Percentiles rank a stretch among this genome's conserved stretches.
Evolutionary conservation across 2,888 invertebrate genomes (phyloP).

Genomic region (Mechanitis mazaeus): DNA sequence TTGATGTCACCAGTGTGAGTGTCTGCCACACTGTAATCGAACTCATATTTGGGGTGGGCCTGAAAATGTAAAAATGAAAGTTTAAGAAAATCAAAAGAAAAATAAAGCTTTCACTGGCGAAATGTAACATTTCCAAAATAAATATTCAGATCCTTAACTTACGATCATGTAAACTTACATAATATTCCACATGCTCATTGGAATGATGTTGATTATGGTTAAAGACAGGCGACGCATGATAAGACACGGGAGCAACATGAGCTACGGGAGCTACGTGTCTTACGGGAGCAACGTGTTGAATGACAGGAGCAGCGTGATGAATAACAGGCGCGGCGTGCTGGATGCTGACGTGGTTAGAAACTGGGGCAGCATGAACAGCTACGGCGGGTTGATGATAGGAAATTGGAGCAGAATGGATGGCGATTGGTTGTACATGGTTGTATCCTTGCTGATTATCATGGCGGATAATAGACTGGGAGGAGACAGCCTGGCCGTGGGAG

Average conservation of each 20-base stretch:
- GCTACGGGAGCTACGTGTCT: constrained; percentile 22
- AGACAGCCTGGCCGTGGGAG: constrained; percentile 31
- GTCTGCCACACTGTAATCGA: constrained; percentile 48
- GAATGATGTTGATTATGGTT: constrained; percentile 34
- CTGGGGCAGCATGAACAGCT: constrained; percentile 8
- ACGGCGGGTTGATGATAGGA: constrained; percentile 7
- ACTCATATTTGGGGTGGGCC: constrained; percentile 39
- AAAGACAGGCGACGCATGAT: constrained; percentile 21
- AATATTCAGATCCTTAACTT: background rate
- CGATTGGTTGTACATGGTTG: constrained; percentile 12
- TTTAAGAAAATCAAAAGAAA: background rate
- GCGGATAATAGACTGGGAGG: constrained; percentile 29
- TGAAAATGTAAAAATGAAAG: constrained; percentile 7
- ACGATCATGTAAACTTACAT: constrained; percentile 38
- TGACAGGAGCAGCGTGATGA: constrained; percentile 21
- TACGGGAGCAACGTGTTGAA: constrained; percentile 5
- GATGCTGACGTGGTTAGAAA: constrained; percentile 36
- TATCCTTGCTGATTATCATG: constrained; percentile 26
- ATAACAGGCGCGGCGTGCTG: constrained; percentile 36
- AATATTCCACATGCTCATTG: constrained; percentile 44
- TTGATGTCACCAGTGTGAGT: constrained; percentile 72
- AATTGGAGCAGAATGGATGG: constrained; percentile 7
- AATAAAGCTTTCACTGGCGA: no score
- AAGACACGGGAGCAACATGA: constrained; percentile 30
- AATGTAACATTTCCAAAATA: background rate